Conservation (phyloP, 2,113 vertebrate species). For the Plecturocebus donacophilus region DNA sequence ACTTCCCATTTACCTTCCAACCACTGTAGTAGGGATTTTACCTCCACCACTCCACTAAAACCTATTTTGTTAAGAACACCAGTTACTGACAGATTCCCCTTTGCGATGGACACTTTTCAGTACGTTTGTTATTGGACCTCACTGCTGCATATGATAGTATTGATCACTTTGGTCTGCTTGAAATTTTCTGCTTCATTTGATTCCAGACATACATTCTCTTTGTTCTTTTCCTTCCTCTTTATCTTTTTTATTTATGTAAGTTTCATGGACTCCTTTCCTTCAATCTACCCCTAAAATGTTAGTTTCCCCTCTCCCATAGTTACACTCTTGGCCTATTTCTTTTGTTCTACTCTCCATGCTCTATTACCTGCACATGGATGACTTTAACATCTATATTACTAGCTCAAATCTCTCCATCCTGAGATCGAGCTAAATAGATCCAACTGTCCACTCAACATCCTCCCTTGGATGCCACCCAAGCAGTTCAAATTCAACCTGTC, state of each 20-base stretch:
- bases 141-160: not conserved
- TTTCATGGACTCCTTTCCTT: constrained; percentile 1
- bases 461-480: not conserved
- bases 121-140: not conserved
- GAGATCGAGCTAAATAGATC: not conserved
- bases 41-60: not conserved
- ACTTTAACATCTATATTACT: constrained; percentile 2
- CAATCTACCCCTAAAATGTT: not conserved
- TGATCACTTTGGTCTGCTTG: not conserved
- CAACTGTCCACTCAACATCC: not conserved
- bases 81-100: not conserved
- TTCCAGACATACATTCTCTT: not conserved
- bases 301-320: not conserved
- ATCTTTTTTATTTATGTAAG: not conserved
- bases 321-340: not conserved
- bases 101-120: not conserved
- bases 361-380: not conserved
- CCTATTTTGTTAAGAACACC: not conserved
- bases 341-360: constrained; percentile 29
- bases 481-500: constrained; percentile 1
- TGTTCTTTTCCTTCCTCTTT: not conserved
- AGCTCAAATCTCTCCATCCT: not conserved
- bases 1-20: constrained; percentile 26
- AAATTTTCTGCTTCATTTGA: constrained; percentile 27
- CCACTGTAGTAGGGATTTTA: not conserved